Conservation (phyloP, 2,797 vertebrate species). For the Rallus crepitans region DNA sequence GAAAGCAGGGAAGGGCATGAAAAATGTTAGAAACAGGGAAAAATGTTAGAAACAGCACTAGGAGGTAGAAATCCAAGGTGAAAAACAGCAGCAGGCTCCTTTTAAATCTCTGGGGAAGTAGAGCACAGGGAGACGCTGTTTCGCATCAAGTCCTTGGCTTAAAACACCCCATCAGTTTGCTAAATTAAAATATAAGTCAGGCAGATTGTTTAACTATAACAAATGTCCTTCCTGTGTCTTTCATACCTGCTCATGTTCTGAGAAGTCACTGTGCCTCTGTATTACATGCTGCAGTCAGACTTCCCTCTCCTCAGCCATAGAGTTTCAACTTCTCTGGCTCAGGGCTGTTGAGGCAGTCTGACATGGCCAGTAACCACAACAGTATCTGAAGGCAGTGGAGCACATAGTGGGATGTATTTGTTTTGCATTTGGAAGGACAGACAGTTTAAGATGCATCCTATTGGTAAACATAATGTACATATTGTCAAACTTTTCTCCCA, state of each 20-base stretch:
- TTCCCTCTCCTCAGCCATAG: background rate
- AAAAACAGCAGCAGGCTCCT: background rate
- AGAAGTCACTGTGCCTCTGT: background rate
- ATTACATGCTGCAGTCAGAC: background rate
- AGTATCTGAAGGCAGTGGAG: background rate
- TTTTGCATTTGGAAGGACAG: background rate
- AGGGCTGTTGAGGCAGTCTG: background rate
- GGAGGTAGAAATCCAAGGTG: background rate
- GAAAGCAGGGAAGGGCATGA: background rate
- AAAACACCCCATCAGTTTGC: background rate
- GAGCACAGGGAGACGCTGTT: background rate
- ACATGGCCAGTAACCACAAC: background rate
- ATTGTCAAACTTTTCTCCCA: background rate
- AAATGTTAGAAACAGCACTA: background rate
- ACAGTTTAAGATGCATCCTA: background rate
- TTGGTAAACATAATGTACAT: background rate
- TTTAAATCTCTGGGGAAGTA: background rate
- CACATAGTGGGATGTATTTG: fast-evolving
- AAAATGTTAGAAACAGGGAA: background rate
- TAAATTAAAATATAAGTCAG: background rate
- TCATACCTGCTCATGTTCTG: background rate
- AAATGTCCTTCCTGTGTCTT: background rate
- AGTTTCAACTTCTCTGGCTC: background rate
- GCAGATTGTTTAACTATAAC: background rate
- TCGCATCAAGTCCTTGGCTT: background rate